These are phyloP conservation scores for Colinus virginianus DNA, from an alignment of 2,113 vertebrate genomes.

Conservation along the genomic window DNA sequence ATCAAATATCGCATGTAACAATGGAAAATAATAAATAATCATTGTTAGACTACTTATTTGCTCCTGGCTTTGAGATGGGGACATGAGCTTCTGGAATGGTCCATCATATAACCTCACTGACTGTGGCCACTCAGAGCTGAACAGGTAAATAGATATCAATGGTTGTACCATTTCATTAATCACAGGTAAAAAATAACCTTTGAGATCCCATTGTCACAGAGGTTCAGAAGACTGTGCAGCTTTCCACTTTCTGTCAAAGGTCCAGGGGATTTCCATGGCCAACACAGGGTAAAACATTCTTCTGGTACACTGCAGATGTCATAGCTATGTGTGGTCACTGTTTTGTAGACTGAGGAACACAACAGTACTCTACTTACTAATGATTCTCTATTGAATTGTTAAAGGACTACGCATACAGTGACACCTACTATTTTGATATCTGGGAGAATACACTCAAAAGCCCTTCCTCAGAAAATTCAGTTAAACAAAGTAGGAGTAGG, in stretches of 20 bases:
- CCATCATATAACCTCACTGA: background rate
- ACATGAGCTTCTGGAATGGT: background rate
- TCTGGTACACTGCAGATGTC: background rate
- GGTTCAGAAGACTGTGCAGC: background rate
- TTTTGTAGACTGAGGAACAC: background rate
- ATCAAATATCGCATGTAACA: constrained; percentile 46
- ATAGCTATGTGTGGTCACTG: background rate
- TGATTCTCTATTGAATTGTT: background rate
- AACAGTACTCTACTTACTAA: background rate
- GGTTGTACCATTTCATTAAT: background rate
- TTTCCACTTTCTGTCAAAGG: background rate
- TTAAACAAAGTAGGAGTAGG: background rate
- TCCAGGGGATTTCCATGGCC: background rate
- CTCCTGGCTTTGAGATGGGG: background rate
- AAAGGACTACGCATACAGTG: background rate
- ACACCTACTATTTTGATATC: background rate
- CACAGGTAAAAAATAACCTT: background rate
- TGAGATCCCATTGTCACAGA: background rate
- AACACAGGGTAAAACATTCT: background rate
- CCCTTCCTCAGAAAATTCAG: background rate
- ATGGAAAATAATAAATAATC: constrained; percentile 42
- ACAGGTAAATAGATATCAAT: background rate
- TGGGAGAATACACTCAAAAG: background rate
- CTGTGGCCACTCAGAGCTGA: background rate
- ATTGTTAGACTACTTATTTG: background rate